phyloP scores from a whole-genome alignment of 2,888 invertebrate species.

The Entomobrya proxima region DNA sequence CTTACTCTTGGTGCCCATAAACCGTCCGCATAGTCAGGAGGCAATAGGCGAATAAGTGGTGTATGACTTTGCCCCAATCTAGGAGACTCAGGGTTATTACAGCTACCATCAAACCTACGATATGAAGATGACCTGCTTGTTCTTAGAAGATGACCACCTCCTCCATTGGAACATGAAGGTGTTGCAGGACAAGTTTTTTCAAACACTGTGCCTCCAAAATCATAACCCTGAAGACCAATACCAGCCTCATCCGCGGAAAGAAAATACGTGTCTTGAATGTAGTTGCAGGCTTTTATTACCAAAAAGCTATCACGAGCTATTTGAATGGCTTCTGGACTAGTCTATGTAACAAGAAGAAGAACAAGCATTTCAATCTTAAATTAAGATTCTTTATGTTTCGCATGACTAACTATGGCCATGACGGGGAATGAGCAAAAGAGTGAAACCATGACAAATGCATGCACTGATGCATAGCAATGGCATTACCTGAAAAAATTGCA shows the following conservation, averaged over 20 bases:
- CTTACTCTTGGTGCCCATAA: constrained; percentile 81
- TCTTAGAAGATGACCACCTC: background rate
- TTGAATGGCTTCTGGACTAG: constrained; percentile 67
- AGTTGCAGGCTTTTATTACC: constrained; percentile 68
- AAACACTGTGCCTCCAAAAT: constrained; percentile 70
- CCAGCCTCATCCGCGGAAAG: constrained; percentile 71
- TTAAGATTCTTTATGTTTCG: background rate
- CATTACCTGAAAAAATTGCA: constrained; percentile 76
- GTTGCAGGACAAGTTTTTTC: constrained; percentile 67
- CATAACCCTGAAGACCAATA: constrained; percentile 72
- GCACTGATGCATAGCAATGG: background rate
- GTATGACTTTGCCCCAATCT: constrained; percentile 90
- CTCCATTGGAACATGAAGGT: constrained; percentile 61
- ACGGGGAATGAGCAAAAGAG: background rate
- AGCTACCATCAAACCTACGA: constrained; percentile 88
- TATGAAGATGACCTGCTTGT: constrained; percentile 84
- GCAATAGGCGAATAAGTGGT: constrained; percentile 85
- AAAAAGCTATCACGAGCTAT: constrained; percentile 69
- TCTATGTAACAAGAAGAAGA: constrained; percentile 52
- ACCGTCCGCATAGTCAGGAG: constrained; percentile 86
- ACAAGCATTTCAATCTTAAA: background rate
- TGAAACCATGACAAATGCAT: constrained; percentile 20
- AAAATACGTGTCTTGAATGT: constrained; percentile 72
- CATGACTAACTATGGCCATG: constrained; percentile 30
- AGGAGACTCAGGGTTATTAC: constrained; percentile 91